Base-by-base conservation (phyloP, 2,888 invertebrate genomes). In the Drosophila prostipennis region DNA sequence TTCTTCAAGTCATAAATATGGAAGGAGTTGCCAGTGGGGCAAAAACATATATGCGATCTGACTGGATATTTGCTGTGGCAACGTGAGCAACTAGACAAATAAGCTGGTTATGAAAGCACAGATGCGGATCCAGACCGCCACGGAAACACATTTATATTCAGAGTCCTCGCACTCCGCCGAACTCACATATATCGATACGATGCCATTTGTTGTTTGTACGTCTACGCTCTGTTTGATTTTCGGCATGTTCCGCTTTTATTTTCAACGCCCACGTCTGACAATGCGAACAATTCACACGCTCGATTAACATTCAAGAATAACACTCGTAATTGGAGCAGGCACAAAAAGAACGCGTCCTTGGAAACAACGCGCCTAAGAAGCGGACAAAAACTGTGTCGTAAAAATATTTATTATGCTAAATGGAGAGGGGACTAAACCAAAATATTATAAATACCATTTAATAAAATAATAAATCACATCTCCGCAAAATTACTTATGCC, bases 261-360 rank as follows among this genome's bases (percentile, higher is more conserved):
- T 37, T 45, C 16, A 11, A 48, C 42, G 37, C 42, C 58, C 34
- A 32, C 45, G 61, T 32, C 56, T 60, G 77, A 55, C 54, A 84
- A 57, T 46, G 70, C 51, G 58, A 65, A 52, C 60, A 61, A 57
- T 80, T 80, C 68, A 71, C 75, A 77, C 70, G 65, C 86, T 75
- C 80, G 77, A 80, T 85, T 82, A 78, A 77, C 59, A 78, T 75
- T 77, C 67, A 55, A 65, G 77, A 48, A 63, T 57, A 78, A 61
- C 60, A 51, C 52, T 45, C 60, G 55, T 69, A 83, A 76, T 78
- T 79, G 77, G 67, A 51, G 61, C 64, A 49, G 29, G 43, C 58
- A 23, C 45, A 59, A 63, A 75, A 57, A 29, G 10, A 2, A 29
- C 63, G 51, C 54, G 56, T 68, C 53, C 42, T 11, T 37, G 70